Evolutionary conservation across 1,140 invertebrate genomes (phyloP).

Genomic region (Trachymyrmex cornetzi): DNA sequence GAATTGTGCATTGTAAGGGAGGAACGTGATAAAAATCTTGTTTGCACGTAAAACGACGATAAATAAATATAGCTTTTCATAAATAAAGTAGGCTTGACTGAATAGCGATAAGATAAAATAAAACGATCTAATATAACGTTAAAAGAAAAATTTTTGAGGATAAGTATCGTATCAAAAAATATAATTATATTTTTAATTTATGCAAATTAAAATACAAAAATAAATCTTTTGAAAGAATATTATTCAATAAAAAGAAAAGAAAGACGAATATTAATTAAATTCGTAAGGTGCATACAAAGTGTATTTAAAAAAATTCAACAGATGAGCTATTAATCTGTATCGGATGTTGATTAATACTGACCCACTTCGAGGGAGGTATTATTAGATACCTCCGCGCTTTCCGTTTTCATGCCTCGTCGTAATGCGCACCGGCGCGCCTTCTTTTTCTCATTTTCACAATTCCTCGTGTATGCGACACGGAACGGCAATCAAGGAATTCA

Average conservation of each 20-base stretch:
- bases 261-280: neutral
- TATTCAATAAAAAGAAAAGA: neutral
- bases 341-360: neutral
- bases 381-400: constrained; percentile 26
- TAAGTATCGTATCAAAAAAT: neutral
- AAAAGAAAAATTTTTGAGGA: neutral
- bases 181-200: neutral
- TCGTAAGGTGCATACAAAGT: neutral
- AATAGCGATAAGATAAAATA: constrained; percentile 9
- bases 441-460: neutral
- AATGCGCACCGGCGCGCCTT: neutral
- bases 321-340: neutral
- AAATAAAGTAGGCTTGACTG: neutral
- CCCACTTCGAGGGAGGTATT: neutral
- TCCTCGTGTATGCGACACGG: neutral
- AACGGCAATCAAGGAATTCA: constrained; percentile 31
- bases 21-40: neutral
- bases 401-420: constrained; percentile 17
- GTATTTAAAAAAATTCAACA: neutral
- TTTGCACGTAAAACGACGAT: neutral
- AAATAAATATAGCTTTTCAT: neutral
- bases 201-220: neutral
- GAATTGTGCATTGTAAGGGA: neutral
- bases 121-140: neutral
- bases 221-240: neutral